Percentiles rank a stretch among this genome's conserved stretches.
phyloP scores from a whole-genome alignment of 1,140 invertebrate species.

The Polyergus mexicanus region DNA sequence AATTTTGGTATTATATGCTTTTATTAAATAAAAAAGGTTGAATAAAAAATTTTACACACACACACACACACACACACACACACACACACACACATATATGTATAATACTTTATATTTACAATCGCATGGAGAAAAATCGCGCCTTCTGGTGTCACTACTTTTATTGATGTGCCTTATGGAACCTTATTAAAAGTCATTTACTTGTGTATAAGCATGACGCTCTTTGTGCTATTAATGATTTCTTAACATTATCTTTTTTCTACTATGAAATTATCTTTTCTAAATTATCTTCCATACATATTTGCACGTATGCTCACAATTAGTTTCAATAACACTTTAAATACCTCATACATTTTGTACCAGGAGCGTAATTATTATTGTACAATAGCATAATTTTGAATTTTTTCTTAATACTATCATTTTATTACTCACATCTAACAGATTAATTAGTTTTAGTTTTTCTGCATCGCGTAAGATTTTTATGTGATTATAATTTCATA shows the following conservation, averaged over 20 bases:
- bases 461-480: too few species aligned
- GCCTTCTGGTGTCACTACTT: not conserved
- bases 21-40: not conserved
- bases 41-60: slow-evolving; percentile 8
- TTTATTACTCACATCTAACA: too few species aligned
- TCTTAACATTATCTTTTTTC: not conserved
- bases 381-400: not conserved
- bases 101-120: not conserved
- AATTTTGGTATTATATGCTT: not conserved
- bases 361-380: not conserved
- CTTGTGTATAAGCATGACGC: not conserved
- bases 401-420: not conserved
- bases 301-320: not conserved
- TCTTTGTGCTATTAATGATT: not conserved
- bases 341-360: not conserved
- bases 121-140: not conserved
- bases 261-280: too few species aligned
- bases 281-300: not conserved
- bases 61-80: too few species aligned
- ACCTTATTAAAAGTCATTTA: not conserved
- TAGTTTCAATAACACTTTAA: not conserved
- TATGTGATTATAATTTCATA: too few species aligned
- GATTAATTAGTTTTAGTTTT: too few species aligned
- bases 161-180: not conserved
- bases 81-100: too few species aligned